Conservation (phyloP, 2,888 invertebrate species). For the Glaucopsyche alexis region DNA sequence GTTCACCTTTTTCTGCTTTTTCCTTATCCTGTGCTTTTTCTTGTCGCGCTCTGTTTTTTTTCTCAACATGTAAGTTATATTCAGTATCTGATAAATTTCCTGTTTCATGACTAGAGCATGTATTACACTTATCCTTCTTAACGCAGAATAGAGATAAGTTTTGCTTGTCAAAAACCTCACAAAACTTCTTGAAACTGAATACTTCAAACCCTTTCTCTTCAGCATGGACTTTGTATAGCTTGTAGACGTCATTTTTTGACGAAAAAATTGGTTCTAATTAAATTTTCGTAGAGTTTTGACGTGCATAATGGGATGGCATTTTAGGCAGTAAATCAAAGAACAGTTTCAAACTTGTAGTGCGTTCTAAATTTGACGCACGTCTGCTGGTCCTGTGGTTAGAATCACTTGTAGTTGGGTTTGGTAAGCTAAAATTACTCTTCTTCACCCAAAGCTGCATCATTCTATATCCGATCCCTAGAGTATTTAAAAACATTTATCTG, state of each 20-base stretch:
- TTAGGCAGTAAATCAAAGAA: constrained; percentile 31
- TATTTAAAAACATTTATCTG: constrained; percentile 31
- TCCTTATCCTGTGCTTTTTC: constrained; percentile 33
- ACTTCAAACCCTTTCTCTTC: not conserved
- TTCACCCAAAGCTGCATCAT: constrained; percentile 30
- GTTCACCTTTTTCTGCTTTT: constrained; percentile 30
- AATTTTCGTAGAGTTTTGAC: constrained; percentile 32
- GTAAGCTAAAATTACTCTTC: constrained; percentile 16
- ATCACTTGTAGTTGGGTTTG: not conserved
- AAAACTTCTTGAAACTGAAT: constrained; percentile 11
- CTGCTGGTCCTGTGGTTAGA: constrained; percentile 7
- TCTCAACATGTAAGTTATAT: constrained; percentile 29
- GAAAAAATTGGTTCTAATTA: constrained; percentile 32
- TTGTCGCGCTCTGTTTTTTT: constrained; percentile 34
- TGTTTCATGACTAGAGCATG: constrained; percentile 29
- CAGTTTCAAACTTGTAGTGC: constrained; percentile 15
- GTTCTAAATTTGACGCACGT: constrained; percentile 12
- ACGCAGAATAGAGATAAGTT: constrained; percentile 33
- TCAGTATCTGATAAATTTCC: constrained; percentile 30
- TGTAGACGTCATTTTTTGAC: not conserved
- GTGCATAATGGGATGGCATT: constrained; percentile 34
- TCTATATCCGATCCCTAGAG: constrained; percentile 25
- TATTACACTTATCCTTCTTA: constrained; percentile 35
- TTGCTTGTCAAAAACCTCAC: constrained; percentile 26
- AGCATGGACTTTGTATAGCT: not conserved